phyloP scores from a whole-genome alignment of 2,888 invertebrate species.

The Apodemia duryi region DNA sequence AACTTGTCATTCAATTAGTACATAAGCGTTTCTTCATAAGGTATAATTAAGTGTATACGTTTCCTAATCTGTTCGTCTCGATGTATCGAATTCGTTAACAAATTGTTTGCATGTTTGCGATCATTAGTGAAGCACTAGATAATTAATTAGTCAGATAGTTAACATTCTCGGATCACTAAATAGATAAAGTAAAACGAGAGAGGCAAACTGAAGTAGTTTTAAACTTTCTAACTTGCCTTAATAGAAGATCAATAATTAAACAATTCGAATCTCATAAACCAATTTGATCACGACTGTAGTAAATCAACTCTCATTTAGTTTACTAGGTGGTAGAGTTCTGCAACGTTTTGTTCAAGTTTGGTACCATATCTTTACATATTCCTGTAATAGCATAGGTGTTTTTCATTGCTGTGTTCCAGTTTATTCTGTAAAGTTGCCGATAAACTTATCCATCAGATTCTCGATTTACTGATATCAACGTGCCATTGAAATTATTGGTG shows the following conservation, averaged over 20 bases:
- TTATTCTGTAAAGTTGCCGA: not conserved
- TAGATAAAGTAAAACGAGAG: slow-evolving; percentile 23
- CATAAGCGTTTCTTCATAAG: not conserved
- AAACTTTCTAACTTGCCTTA: slow-evolving; percentile 18
- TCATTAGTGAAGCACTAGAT: slow-evolving; percentile 31
- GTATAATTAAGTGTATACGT: slow-evolving; percentile 11
- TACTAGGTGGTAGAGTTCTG: too few species aligned
- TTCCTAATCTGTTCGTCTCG: slow-evolving; percentile 22
- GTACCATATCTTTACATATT: not conserved
- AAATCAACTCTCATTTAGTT: too few species aligned
- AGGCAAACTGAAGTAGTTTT: not conserved
- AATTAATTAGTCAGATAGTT: slow-evolving; percentile 34
- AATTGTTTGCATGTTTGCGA: slow-evolving; percentile 34
- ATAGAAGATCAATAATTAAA: not conserved
- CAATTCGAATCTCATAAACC: not conserved
- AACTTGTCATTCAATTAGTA: not conserved
- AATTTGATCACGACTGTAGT: too few species aligned
- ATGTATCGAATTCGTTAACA: slow-evolving; percentile 26
- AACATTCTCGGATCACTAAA: slow-evolving; percentile 30
- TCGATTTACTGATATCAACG: not conserved
- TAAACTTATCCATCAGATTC: not conserved
- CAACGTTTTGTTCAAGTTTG: not conserved
- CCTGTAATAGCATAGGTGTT: not conserved
- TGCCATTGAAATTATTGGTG: not conserved
- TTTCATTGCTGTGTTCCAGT: not conserved